Evolutionary conservation across 2,888 invertebrate species (phyloP), one percentile per base, ranked within the genome.

Genomic region (Plagodis dolabraria): DNA sequence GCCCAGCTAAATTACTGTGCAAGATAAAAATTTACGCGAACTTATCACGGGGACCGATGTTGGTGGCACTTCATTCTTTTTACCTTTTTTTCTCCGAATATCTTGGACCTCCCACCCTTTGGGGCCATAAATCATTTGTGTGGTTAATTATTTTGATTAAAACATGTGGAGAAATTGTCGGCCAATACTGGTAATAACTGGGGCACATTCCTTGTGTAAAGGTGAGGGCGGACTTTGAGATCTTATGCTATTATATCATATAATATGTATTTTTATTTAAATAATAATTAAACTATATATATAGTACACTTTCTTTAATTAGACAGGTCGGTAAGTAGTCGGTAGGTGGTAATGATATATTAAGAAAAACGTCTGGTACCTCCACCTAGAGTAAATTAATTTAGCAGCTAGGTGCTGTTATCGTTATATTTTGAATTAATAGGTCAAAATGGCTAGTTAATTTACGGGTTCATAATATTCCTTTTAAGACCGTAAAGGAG

Each of bases 91-190:
- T 61, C 67, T 57, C 43, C 57, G 70, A 69, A 73, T 65, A 59
- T 46, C 50, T 47, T 65, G 67, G 62, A 75, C 72, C 70, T 72
- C 72, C 71, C 70, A 64, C 71, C 68, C 68, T 70, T 71, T 64
- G 63, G 71, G 73, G 83, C 72, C 77, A 88, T 89, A 86, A 88
- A 88, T 89, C 88, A 88, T 82, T 77, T 75, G 79, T 72, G 78
- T 79, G 75, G 78, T 87, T 88, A 86, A 88, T 88, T 87, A 87
- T 87, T 87, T 87, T 86, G 87, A 87, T 87, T 87, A 86, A 87
- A 84, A 55, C 63, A 60, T 61, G 65, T 58, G 48, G 60, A 52
- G 62, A 62, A 62, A 60, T 55, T 52, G 55, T 57, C 47, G 54
- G 50, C 53, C 52, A 55, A 63, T n/a, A n/a, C n/a, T n/a, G n/a